Percentiles rank a stretch among this genome's conserved stretches.
Conservation (phyloP, 1,140 invertebrate genomes). For the Cecropterus lyciades region DNA sequence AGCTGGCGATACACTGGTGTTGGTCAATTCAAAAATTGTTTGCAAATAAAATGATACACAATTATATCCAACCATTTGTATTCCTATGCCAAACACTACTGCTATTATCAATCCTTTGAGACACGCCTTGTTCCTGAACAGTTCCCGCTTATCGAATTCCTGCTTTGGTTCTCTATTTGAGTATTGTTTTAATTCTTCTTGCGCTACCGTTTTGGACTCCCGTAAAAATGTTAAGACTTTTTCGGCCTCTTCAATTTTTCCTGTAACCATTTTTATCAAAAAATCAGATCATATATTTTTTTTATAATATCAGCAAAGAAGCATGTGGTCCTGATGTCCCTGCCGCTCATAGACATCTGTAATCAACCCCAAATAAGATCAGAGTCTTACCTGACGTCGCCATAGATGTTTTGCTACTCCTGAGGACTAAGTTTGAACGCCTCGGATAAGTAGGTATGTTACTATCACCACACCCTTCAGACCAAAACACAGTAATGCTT, state of each 20-base stretch:
- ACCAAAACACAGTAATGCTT: no score
- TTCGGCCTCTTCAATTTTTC: constrained; percentile 34
- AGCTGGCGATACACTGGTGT: constrained; percentile 83
- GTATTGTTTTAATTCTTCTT: constrained; percentile 27
- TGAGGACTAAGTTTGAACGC: no score
- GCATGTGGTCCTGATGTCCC: no score
- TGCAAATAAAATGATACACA: constrained; percentile 89
- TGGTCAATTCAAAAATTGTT: constrained; percentile 85
- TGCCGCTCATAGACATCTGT: no score
- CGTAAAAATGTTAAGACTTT: constrained; percentile 35
- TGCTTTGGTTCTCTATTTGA: constrained; percentile 23
- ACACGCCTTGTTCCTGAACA: constrained; percentile 44
- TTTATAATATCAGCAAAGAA: no score
- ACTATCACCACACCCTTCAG: no score
- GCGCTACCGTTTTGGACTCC: neutral
- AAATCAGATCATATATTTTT: no score
- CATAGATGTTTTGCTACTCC: no score
- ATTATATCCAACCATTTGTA: constrained; percentile 88
- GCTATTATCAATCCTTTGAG: constrained; percentile 43
- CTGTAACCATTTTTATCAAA: no score
- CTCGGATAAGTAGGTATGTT: no score
- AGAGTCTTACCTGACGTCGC: no score
- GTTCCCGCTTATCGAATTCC: constrained; percentile 31
- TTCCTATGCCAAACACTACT: constrained; percentile 80
- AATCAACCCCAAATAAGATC: no score